Conservation (phyloP, 2,888 invertebrate species). For the Anthophora plumipes region DNA sequence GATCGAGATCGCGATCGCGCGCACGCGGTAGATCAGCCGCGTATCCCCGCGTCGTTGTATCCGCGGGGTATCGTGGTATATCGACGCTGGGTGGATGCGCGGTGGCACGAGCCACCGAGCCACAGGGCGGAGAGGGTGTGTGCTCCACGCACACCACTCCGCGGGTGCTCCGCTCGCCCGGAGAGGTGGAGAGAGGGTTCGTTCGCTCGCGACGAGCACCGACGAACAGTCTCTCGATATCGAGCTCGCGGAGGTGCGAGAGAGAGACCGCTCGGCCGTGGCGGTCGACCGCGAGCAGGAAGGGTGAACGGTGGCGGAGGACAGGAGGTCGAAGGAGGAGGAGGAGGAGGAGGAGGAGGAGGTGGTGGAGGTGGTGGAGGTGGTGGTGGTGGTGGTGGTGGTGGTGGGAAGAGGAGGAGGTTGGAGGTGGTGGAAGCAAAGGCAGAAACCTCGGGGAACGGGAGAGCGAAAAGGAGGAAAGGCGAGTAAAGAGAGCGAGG, state of each 20-base stretch:
- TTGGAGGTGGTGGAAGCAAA: not conserved
- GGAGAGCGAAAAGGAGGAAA: not conserved
- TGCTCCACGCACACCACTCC: slow-evolving; percentile 28
- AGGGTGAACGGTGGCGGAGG: not conserved
- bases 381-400: not conserved
- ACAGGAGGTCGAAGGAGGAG: not conserved
- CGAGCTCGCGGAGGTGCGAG: slow-evolving; percentile 10
- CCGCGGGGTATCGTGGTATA: slow-evolving; percentile 59
- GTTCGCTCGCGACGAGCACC: slow-evolving; percentile 1
- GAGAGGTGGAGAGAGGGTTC: slow-evolving; percentile 37
- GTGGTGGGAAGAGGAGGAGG: not conserved
- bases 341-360: not conserved
- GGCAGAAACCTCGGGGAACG: not conserved
- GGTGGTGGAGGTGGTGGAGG: too few relatives aligned
- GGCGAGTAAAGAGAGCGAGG: not conserved
- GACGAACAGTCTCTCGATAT: slow-evolving; percentile 17
- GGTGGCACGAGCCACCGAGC: slow-evolving; percentile 63
- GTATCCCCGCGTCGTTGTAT: slow-evolving; percentile 44
- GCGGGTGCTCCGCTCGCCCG: slow-evolving; percentile 19
- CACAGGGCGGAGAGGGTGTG: slow-evolving; percentile 53
- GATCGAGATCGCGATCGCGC: slow-evolving; percentile 56
- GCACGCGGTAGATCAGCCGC: slow-evolving; percentile 60
- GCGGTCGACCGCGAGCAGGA: not conserved
- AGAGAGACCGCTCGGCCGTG: slow-evolving; percentile 3
- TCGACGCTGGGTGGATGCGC: slow-evolving; percentile 70